Percentiles rank a stretch among this genome's conserved stretches.
Conservation (phyloP, 2,888 invertebrate genomes). For the Athalia cordata region DNA sequence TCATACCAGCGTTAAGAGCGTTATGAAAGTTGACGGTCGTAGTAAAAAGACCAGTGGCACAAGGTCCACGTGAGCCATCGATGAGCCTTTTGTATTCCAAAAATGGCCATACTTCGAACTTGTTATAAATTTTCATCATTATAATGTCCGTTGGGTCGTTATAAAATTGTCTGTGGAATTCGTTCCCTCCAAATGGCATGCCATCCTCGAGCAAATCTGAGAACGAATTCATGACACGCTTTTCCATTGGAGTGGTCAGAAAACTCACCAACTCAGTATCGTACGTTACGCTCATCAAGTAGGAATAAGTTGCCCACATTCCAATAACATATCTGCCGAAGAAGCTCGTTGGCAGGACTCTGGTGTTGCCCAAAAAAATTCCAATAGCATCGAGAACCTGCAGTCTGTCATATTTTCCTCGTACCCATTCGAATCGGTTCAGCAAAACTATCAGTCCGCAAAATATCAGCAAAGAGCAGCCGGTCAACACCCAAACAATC, state of each 20-base stretch:
- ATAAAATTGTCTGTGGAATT: conserved; percentile 5
- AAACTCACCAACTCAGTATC: conserved; percentile 28
- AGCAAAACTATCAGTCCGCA: not conserved
- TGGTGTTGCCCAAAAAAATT: conserved; percentile 3
- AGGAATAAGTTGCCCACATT: conserved; percentile 17
- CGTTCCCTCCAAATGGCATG: not conserved
- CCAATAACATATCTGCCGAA: conserved; percentile 13
- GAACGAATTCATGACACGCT: conserved; percentile 12
- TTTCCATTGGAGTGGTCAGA: conserved; percentile 12
- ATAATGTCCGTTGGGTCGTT: conserved; percentile 21
- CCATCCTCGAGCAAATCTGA: conserved; percentile 9
- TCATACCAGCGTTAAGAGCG: not conserved
- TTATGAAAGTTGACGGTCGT: not conserved
- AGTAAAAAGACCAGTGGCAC: not conserved
- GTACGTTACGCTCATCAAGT: conserved; percentile 10
- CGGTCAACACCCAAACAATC: conserved; percentile 12
- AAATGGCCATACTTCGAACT: conserved; percentile 6
- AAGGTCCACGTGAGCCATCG: not conserved
- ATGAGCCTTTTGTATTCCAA: not conserved
- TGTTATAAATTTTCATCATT: conserved; percentile 19
- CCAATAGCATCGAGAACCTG: conserved; percentile 6
- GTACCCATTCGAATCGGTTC: not conserved
- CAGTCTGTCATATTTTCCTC: not conserved
- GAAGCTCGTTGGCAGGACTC: not conserved
- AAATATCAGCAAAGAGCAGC: conserved; percentile 8